Evolutionary conservation across 2,797 vertebrate genomes (phyloP).

Genomic region (Pipistrellus pipistrellus): DNA sequence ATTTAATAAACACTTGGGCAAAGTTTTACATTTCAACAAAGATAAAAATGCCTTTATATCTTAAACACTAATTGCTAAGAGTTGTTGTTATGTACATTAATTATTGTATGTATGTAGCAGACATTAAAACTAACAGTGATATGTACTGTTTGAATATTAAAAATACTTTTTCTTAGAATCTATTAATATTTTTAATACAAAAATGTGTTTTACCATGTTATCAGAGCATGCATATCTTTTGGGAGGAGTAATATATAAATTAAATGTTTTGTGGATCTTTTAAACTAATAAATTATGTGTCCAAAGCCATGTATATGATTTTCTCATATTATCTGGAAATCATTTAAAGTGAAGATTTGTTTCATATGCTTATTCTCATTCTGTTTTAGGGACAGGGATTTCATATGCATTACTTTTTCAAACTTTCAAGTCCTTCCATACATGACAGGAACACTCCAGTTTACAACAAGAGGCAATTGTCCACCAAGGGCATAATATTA

Average conservation of each 20-base stretch:
- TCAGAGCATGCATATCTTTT: neutral
- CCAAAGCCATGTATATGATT: neutral
- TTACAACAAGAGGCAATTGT: neutral
- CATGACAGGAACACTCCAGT: neutral
- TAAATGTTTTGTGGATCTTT: neutral
- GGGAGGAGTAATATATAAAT: neutral
- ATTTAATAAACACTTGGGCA: neutral
- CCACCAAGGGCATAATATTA: neutral
- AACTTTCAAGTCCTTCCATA: neutral
- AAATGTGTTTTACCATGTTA: neutral
- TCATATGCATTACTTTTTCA: neutral
- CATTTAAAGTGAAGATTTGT: neutral
- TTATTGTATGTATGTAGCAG: neutral
- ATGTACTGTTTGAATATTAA: neutral
- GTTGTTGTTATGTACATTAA: neutral
- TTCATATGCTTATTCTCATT: neutral
- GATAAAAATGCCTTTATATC: neutral
- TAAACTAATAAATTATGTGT: neutral
- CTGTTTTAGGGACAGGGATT: neutral
- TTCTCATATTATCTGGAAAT: neutral
- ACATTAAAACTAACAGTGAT: neutral
- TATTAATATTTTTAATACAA: conserved; percentile 6
- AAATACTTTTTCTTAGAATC: neutral
- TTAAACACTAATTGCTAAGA: neutral
- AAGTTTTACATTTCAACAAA: neutral